These are phyloP conservation scores for Clusia tigrina DNA, from an alignment of 2,888 invertebrate species.

Conservation along the genomic window DNA sequence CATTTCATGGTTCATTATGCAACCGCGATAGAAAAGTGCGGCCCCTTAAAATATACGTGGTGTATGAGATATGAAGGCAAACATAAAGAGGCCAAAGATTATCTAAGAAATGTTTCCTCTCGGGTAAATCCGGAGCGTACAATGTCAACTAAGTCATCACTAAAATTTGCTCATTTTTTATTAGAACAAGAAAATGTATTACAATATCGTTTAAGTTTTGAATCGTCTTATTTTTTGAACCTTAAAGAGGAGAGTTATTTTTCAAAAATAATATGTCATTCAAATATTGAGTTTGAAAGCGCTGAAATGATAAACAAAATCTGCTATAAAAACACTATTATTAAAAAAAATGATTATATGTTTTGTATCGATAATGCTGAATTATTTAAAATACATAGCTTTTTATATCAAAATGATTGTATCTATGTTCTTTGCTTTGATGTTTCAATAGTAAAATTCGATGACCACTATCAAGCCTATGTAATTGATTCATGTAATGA, in stretches of 20 bases:
- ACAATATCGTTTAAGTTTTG: conserved; percentile 3
- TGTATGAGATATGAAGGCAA: conserved; percentile 28
- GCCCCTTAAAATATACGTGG: conserved; percentile 31
- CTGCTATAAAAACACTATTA: conserved; percentile 22
- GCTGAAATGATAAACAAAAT: conserved; percentile 12
- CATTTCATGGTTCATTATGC: conserved; percentile 31
- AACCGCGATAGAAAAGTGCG: conserved; percentile 29
- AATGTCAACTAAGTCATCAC: conserved; percentile 23
- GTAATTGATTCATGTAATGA: too few relatives aligned
- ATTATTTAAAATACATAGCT: conserved; percentile 23
- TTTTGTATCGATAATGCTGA: conserved; percentile 16
- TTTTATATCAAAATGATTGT: conserved; percentile 12
- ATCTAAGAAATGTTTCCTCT: conserved; percentile 27
- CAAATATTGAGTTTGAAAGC: conserved; percentile 11
- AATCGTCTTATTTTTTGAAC: neutral
- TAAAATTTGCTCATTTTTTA: conserved; percentile 29
- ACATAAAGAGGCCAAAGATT: conserved; percentile 26
- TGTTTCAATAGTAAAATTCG: conserved; percentile 15
- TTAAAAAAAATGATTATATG: conserved; percentile 25
- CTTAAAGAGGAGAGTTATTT: conserved; percentile 5
- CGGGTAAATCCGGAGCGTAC: conserved; percentile 26
- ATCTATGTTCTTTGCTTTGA: conserved; percentile 17
- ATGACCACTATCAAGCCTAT: conserved; percentile 19
- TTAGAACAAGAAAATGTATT: conserved; percentile 15
- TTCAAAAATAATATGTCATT: conserved; percentile 13